A percentile compares a stretch with the other conserved stretches of the same genome.
Conservation (phyloP, 2,888 invertebrate species). For the Bombylius major region DNA sequence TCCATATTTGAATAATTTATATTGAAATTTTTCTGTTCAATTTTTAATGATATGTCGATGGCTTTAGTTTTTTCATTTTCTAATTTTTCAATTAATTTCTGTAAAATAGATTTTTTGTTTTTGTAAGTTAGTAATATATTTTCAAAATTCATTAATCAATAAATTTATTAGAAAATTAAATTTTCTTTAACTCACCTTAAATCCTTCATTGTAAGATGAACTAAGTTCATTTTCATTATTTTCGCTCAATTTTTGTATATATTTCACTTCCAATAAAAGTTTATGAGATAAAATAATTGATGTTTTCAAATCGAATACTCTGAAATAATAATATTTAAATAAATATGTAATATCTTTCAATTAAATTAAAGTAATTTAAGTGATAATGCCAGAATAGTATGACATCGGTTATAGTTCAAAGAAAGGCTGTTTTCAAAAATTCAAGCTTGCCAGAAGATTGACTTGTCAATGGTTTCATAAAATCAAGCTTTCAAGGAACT, state of each 20-base stretch:
- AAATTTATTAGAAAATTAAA: neutral
- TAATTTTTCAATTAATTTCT: slow-evolving; percentile 17
- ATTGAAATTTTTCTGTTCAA: slow-evolving; percentile 4
- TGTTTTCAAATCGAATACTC: slow-evolving; percentile 10
- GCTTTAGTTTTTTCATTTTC: neutral
- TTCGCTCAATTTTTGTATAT: slow-evolving; percentile 18
- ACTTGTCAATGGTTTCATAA: no score
- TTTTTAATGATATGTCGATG: slow-evolving; percentile 9
- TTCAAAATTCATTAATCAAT: no score
- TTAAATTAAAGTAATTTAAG: no score
- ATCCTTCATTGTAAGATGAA: slow-evolving; percentile 20
- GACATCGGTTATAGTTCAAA: no score
- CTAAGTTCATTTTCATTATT: slow-evolving; percentile 17
- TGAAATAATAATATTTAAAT: neutral
- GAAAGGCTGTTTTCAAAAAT: no score
- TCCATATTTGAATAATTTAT: neutral
- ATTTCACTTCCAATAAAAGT: slow-evolving; percentile 24
- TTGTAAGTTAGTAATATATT: no score
- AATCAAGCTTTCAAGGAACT: no score
- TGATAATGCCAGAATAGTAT: no score
- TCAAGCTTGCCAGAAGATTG: no score
- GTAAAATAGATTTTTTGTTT: neutral
- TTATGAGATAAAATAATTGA: slow-evolving; percentile 18
- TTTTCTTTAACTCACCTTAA: slow-evolving; percentile 7
- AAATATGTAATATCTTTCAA: neutral